A percentile compares a stretch with the other conserved stretches of the same genome.
phyloP scores from a whole-genome alignment of 2,888 invertebrate species.

The Rhynchonema sp. region DNA sequence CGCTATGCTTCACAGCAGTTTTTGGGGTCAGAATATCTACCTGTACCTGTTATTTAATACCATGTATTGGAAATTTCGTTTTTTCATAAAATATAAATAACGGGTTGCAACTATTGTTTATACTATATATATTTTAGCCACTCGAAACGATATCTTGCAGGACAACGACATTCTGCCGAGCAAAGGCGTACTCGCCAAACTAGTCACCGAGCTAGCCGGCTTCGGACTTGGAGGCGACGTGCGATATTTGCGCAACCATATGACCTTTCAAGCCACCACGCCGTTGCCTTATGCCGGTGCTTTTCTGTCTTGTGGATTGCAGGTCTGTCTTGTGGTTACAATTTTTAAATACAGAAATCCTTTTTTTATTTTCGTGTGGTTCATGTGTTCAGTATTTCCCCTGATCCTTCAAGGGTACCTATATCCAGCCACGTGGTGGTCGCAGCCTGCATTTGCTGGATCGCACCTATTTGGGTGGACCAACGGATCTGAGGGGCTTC shows the following conservation, averaged over 20 bases:
- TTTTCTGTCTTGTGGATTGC: slow-evolving; percentile 8
- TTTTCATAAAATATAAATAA: too few relatives aligned
- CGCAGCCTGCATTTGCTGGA: slow-evolving; percentile 21
- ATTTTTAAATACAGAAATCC: too few relatives aligned
- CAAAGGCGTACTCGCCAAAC: slow-evolving; percentile 37
- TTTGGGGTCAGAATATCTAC: too few relatives aligned
- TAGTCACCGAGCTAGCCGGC: slow-evolving; percentile 61
- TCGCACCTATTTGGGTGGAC: slow-evolving; percentile 69
- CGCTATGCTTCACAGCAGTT: too few relatives aligned
- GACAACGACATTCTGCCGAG: slow-evolving; percentile 62
- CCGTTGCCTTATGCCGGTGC: slow-evolving; percentile 43
- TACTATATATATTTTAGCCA: too few relatives aligned
- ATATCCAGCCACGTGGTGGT: slow-evolving; percentile 14
- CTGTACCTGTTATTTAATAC: too few relatives aligned
- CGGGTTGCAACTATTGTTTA: too few relatives aligned
- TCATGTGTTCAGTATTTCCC: too few relatives aligned
- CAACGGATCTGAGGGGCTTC: slow-evolving; percentile 68
- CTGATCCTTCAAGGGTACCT: neutral
- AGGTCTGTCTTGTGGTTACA: too few relatives aligned
- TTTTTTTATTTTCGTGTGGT: too few relatives aligned
- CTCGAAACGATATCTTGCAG: too few relatives aligned
- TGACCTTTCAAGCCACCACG: slow-evolving; percentile 49
- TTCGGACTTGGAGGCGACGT: slow-evolving; percentile 78
- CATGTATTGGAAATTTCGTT: too few relatives aligned
- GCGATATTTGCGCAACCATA: slow-evolving; percentile 64